Conservation (phyloP, 1,140 invertebrate species). For the Drosophila aff. region DNA sequence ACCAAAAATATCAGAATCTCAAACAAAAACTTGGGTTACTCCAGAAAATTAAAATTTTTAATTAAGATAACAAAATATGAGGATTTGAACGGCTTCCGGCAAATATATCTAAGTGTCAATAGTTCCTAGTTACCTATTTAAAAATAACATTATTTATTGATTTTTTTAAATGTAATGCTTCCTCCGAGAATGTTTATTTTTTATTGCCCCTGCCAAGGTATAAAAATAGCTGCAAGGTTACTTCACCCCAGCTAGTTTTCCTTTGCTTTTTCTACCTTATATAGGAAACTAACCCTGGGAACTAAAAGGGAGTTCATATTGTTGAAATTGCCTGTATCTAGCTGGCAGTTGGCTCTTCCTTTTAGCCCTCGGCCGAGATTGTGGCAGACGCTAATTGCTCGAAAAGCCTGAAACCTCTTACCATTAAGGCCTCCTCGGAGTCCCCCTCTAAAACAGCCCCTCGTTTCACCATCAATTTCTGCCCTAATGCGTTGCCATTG, state of each 20-base stretch:
- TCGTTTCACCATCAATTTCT: conserved; percentile 37
- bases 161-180: background rate
- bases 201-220: background rate
- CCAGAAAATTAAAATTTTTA: background rate
- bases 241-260: background rate
- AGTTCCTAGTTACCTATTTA: background rate
- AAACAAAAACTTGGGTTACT: background rate
- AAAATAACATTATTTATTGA: background rate
- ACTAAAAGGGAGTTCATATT: conserved; percentile 54
- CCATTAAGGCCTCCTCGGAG: conserved; percentile 14
- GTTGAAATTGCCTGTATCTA: conserved; percentile 49
- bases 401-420: conserved; percentile 55
- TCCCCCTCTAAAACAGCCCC: background rate
- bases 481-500: conserved; percentile 56
- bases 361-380: conserved; percentile 72
- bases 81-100: too few species aligned
- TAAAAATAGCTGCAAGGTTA: background rate
- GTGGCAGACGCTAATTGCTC: conserved; percentile 78
- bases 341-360: conserved; percentile 61
- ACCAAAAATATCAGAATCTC: conserved; percentile 11
- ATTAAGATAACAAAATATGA: background rate
- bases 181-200: too few species aligned
- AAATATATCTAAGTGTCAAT: too few species aligned
- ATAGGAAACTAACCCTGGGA: conserved; percentile 1
- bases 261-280: background rate